A percentile compares a stretch with the other conserved stretches of the same genome.
These are phyloP conservation scores for Hemibagrus wyckioides DNA, from an alignment of 2,113 vertebrate species.

Conservation along the genomic window DNA sequence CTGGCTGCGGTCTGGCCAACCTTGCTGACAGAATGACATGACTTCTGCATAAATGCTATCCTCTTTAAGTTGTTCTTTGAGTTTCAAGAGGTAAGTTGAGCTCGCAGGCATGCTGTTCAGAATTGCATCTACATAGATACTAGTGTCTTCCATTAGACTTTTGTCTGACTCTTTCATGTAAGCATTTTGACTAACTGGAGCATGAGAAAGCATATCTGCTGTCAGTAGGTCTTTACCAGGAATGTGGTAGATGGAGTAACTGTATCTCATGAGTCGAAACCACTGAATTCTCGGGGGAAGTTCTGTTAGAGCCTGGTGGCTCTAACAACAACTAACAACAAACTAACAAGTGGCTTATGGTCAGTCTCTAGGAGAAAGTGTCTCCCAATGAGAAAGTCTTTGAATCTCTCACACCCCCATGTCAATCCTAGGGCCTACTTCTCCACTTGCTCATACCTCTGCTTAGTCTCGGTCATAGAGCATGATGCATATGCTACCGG, in stretches of 20 bases:
- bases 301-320: slow-evolving; percentile 10
- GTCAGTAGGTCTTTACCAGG: slow-evolving; percentile 26
- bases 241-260: slow-evolving; percentile 34
- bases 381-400: slow-evolving; percentile 19
- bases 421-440: slow-evolving; percentile 22
- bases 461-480: not conserved
- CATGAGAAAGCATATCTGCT: slow-evolving; percentile 29
- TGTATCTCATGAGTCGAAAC: slow-evolving; percentile 42
- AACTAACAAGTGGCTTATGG: slow-evolving; percentile 33
- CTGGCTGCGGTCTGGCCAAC: slow-evolving; percentile 33
- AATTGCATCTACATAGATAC: slow-evolving; percentile 33
- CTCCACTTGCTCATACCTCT: not conserved
- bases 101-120: not conserved
- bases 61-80: slow-evolving; percentile 22
- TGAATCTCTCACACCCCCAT: slow-evolving; percentile 43
- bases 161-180: not conserved
- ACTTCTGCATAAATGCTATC: slow-evolving; percentile 7
- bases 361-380: slow-evolving; percentile 34
- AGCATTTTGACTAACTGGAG: not conserved
- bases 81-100: not conserved
- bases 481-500: slow-evolving; percentile 20
- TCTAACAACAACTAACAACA: too few relatives aligned
- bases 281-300: slow-evolving; percentile 40
- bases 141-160: slow-evolving; percentile 31
- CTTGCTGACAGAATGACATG: slow-evolving; percentile 11